These are phyloP conservation scores for Lymantria dispar DNA, from an alignment of 2,888 invertebrate species.

Conservation along the genomic window DNA sequence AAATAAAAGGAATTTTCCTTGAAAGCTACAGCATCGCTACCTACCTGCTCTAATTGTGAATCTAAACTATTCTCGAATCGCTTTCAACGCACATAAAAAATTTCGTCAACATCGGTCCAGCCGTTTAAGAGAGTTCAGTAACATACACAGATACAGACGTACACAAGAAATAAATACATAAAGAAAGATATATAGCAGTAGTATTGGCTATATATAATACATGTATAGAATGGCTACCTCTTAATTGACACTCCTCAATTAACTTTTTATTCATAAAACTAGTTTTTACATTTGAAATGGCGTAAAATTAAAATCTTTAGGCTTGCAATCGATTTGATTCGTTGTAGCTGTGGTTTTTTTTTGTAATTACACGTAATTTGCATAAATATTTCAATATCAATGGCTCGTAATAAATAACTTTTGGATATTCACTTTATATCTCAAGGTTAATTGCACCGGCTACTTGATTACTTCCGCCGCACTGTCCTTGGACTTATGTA, in stretches of 20 bases:
- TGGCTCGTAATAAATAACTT: neutral
- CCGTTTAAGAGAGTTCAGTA: no score
- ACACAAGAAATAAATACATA: no score
- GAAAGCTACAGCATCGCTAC: no score
- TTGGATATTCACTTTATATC: neutral
- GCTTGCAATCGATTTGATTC: conserved; percentile 1
- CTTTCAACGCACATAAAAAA: no score
- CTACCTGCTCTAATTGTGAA: no score
- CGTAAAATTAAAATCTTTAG: conserved; percentile 7
- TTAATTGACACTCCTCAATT: neutral
- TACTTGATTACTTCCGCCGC: neutral
- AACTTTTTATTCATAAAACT: neutral
- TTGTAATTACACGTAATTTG: conserved; percentile 1
- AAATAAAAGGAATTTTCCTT: no score
- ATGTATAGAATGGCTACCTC: neutral
- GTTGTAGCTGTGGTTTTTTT: conserved; percentile 4
- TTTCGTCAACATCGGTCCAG: no score
- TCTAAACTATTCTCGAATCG: no score
- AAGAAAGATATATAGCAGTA: no score
- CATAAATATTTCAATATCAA: conserved; percentile 4
- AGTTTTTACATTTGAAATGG: neutral
- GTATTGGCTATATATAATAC: no score
- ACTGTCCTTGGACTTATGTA: no score
- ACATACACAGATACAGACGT: no score
- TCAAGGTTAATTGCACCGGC: neutral